These are phyloP conservation scores for Campopleginae sp. DNA, from an alignment of 2,888 invertebrate genomes.

Conservation along the genomic window DNA sequence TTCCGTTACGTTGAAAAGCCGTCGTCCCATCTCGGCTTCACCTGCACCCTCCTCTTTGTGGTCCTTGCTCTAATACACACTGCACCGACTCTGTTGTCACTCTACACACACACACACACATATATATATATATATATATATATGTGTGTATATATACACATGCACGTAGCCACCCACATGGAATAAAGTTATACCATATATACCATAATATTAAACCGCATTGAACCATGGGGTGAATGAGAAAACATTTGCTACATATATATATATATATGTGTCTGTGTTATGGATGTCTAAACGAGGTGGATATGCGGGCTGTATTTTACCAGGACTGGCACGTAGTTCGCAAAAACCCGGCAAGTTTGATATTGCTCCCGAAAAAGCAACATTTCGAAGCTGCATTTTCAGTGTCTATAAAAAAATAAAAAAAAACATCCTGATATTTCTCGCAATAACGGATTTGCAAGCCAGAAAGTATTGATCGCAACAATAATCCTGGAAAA, in stretches of 20 bases:
- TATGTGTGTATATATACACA: neutral
- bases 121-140: constrained; percentile 10
- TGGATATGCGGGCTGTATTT: neutral
- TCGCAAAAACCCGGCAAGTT: neutral
- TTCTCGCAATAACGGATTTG: too few relatives aligned
- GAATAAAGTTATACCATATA: constrained; percentile 33
- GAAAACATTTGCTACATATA: constrained; percentile 12
- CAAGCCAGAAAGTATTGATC: too few relatives aligned
- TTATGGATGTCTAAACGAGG: neutral
- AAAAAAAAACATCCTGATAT: neutral
- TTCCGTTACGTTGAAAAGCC: constrained; percentile 65
- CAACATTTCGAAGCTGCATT: neutral
- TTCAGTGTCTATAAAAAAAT: neutral
- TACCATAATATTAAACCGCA: constrained; percentile 52
- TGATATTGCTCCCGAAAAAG: neutral
- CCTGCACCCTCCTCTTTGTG: constrained; percentile 38
- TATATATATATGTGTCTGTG: neutral
- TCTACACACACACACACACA: neutral
- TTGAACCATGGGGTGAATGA: constrained; percentile 34
- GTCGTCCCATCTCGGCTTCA: constrained; percentile 51
- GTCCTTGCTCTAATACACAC: constrained; percentile 44
- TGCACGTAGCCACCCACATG: constrained; percentile 14
- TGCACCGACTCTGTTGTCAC: neutral
- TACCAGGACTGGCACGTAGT: neutral
- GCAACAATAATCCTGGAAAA: too few relatives aligned